Evolutionary conservation across 2,797 vertebrate genomes (phyloP).

Genomic region (Alauda arvensis): DNA sequence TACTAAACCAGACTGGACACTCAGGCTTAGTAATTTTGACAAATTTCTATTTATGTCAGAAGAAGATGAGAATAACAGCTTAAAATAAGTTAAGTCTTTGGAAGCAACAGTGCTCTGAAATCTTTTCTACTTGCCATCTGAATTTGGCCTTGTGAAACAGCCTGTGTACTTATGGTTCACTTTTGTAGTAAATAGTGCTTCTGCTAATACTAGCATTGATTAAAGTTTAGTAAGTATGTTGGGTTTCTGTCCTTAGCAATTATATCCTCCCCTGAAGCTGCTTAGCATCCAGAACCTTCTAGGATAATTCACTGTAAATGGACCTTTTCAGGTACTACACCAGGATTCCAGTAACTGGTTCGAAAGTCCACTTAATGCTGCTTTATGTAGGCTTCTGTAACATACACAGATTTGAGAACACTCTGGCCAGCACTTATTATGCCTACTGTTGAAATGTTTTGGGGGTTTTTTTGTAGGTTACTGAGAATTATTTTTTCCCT

Average conservation of each 20-base stretch:
- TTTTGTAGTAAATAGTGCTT: not conserved
- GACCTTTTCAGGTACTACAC: not conserved
- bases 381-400: not conserved
- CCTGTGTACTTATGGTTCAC: not conserved
- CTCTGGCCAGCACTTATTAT: not conserved
- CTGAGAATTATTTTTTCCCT: not conserved
- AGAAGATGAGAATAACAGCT: not conserved
- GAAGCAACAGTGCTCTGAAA: not conserved
- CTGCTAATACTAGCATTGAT: not conserved
- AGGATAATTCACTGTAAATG: not conserved
- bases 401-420: not conserved
- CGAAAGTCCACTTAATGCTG: accelerated
- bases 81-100: not conserved
- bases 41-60: not conserved
- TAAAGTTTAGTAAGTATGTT: not conserved
- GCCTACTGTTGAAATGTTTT: not conserved
- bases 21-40: not conserved
- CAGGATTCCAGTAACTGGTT: not conserved
- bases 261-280: not conserved
- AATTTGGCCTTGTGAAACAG: not conserved
- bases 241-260: not conserved
- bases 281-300: not conserved
- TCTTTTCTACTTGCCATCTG: not conserved
- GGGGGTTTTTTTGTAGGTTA: not conserved
- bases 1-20: not conserved